Evolutionary conservation across 2,888 invertebrate species (phyloP).

Genomic region (Andrena minutula): DNA sequence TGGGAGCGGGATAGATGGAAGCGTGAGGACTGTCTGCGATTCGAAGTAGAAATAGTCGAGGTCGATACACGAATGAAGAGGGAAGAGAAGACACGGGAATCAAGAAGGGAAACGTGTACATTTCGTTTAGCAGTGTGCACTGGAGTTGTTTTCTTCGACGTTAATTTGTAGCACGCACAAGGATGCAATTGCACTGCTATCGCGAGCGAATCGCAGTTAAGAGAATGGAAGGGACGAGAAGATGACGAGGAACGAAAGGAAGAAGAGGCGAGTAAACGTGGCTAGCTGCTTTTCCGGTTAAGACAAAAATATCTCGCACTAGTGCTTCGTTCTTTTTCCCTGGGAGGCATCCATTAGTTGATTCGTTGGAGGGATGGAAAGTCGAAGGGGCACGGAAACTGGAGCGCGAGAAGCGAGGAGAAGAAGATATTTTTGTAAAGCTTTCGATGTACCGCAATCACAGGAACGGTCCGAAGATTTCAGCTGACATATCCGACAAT

Average conservation of each 20-base stretch:
- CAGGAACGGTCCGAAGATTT: constrained; percentile 80
- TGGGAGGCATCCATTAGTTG: constrained; percentile 27
- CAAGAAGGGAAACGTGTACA: not conserved
- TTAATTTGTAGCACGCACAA: constrained; percentile 54
- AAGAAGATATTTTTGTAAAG: constrained; percentile 82
- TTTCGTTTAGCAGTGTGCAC: constrained; percentile 43
- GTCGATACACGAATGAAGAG: not conserved
- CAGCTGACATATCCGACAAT: constrained; percentile 85
- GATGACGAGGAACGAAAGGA: not conserved
- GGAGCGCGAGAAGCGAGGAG: constrained; percentile 49
- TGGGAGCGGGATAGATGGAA: not conserved
- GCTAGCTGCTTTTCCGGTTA: constrained; percentile 29
- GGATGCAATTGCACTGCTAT: constrained; percentile 10
- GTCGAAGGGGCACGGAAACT: constrained; percentile 7
- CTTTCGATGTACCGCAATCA: constrained; percentile 80
- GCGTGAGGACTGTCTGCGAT: not conserved
- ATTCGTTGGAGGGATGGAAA: not conserved
- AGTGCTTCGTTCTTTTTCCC: constrained; percentile 44
- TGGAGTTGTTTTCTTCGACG: constrained; percentile 37
- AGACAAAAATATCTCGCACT: constrained; percentile 41
- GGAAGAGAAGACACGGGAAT: not conserved
- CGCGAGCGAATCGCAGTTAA: not conserved
- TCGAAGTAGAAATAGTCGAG: not conserved
- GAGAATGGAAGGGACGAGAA: not conserved
- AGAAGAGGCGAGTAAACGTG: not conserved